Conservation (phyloP, 1,140 invertebrate genomes). For the Drosophila kanapiae region DNA sequence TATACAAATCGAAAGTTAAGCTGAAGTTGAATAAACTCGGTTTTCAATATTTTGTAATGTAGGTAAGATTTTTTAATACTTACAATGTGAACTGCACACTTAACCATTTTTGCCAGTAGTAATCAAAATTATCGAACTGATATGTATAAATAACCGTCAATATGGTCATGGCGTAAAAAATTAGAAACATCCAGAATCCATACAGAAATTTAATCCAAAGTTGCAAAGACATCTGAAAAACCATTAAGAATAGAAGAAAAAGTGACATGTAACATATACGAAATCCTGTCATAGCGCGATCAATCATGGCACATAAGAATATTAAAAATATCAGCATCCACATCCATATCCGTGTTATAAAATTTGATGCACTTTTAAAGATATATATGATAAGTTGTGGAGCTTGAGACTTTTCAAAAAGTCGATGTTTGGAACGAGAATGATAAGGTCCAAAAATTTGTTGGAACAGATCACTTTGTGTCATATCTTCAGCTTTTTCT, state of each 20-base stretch:
- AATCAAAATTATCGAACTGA: constrained; percentile 96
- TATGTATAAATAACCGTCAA: constrained; percentile 98
- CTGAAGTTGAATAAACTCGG: too few species aligned
- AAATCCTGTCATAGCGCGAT: constrained; percentile 96
- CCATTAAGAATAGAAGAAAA: constrained; percentile 96
- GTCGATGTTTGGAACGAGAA: constrained; percentile 86
- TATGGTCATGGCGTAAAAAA: constrained; percentile 98
- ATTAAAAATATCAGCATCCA: constrained; percentile 96
- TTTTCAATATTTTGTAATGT: too few species aligned
- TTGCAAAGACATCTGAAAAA: constrained; percentile 97
- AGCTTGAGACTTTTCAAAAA: constrained; percentile 70
- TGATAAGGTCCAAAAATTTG: constrained; percentile 91
- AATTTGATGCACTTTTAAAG: constrained; percentile 87
- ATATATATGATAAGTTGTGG: constrained; percentile 87
- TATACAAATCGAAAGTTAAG: too few species aligned
- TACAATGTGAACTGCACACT: constrained; percentile 90
- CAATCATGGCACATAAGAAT: constrained; percentile 95
- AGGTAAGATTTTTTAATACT: constrained; percentile 85
- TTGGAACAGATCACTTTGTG: constrained; percentile 87
- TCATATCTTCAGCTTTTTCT: constrained; percentile 88
- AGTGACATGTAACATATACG: constrained; percentile 98
- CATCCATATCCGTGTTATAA: constrained; percentile 97
- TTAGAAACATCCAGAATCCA: constrained; percentile 97
- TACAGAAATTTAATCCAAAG: constrained; percentile 97
- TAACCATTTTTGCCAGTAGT: constrained; percentile 93